Percentiles rank a stretch among this genome's conserved stretches.
phyloP scores from a whole-genome alignment of 2,113 vertebrate genomes.

The Ceuthmochares aereus region DNA sequence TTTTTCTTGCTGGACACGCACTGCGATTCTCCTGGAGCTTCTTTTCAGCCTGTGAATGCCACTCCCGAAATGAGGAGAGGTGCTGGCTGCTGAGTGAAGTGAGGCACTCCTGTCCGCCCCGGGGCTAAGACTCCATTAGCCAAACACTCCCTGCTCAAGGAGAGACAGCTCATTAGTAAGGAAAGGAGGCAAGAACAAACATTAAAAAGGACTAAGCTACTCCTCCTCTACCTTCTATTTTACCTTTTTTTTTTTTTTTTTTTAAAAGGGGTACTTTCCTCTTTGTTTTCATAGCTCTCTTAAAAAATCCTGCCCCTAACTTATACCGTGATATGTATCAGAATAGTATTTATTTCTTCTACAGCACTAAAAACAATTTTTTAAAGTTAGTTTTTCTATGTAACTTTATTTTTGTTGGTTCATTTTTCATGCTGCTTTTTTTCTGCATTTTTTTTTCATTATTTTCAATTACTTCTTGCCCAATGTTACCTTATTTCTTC shows the following conservation, averaged over 20 bases:
- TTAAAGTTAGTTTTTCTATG: background rate
- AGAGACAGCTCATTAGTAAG: background rate
- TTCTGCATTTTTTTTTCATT: background rate
- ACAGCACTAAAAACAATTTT: background rate
- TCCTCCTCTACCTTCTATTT: background rate
- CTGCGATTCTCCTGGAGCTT: background rate
- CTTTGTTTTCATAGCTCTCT: background rate
- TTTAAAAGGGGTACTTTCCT: background rate
- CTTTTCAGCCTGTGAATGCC: background rate
- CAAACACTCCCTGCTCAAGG: conserved; percentile 43
- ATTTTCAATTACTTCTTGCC: background rate
- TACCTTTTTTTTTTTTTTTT: background rate
- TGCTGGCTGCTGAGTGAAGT: conserved; percentile 34
- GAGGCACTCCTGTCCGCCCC: conserved; percentile 49
- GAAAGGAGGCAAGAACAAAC: background rate
- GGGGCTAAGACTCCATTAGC: conserved; percentile 40
- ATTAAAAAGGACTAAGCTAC: background rate
- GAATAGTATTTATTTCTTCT: background rate
- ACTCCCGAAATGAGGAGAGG: background rate
- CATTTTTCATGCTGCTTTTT: background rate
- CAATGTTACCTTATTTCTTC: background rate
- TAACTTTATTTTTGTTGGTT: background rate
- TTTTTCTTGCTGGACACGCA: background rate
- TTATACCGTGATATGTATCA: background rate
- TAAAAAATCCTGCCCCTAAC: background rate